phyloP scores from a whole-genome alignment of 1,140 invertebrate species.

The Trichonephila inaurata region DNA sequence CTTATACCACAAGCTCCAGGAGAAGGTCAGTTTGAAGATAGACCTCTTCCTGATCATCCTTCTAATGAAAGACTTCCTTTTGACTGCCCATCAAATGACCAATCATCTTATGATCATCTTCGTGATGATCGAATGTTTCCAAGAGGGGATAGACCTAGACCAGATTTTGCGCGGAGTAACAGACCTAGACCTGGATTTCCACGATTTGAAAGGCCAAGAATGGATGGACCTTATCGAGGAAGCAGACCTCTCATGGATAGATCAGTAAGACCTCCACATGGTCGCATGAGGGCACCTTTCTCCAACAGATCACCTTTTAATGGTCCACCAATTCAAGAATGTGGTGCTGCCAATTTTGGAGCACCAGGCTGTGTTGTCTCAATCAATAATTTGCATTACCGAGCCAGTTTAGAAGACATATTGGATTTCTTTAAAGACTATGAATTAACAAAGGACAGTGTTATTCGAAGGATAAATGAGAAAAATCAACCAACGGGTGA shows the following conservation, averaged over 20 bases:
- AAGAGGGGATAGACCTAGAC: background rate
- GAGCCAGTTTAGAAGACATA: slow-evolving; percentile 92
- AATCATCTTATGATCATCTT: background rate
- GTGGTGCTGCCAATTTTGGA: slow-evolving; percentile 84
- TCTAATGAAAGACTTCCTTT: background rate
- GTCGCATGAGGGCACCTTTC: slow-evolving; percentile 46
- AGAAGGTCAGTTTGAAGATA: background rate
- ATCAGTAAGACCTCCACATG: slow-evolving; percentile 21
- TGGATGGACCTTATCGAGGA: slow-evolving; percentile 12
- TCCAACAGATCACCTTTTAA: slow-evolving; percentile 27
- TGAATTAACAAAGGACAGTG: slow-evolving; percentile 79
- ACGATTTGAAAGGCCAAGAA: slow-evolving; percentile 29
- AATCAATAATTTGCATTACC: slow-evolving; percentile 92
- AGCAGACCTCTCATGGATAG: slow-evolving; percentile 31
- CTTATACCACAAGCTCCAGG: background rate
- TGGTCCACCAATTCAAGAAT: slow-evolving; percentile 77
- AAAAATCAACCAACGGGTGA: slow-evolving; percentile 93
- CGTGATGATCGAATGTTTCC: background rate
- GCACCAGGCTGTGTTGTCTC: slow-evolving; percentile 89
- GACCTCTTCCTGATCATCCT: background rate
- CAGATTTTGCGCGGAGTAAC: background rate
- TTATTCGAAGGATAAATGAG: slow-evolving; percentile 84
- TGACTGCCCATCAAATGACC: background rate
- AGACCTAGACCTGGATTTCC: background rate
- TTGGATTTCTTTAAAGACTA: slow-evolving; percentile 88